Percentiles rank a stretch among this genome's conserved stretches.
Conservation (phyloP, 1,140 invertebrate genomes). For the Belonocnema kinseyi region DNA sequence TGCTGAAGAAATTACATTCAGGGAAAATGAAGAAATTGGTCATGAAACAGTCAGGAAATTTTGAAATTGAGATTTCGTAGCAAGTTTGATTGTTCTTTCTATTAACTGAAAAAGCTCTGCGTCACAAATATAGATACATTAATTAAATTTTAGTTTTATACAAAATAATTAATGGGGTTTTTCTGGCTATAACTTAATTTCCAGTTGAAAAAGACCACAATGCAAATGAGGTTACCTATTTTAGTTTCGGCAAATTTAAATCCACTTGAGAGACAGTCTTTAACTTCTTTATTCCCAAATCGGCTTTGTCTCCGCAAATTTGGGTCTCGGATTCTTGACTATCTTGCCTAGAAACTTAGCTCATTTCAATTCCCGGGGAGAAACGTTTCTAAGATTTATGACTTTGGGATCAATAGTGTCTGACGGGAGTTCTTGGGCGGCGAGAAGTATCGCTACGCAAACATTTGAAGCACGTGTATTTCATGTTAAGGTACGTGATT, state of each 20-base stretch:
- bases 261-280: slow-evolving; percentile 14
- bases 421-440: slow-evolving; percentile 41
- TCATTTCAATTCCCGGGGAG: slow-evolving; percentile 47
- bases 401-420: slow-evolving; percentile 44
- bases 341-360: slow-evolving; percentile 32
- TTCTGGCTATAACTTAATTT: neutral
- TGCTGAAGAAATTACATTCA: no score
- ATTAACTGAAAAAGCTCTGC: no score
- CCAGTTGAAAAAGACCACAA: neutral
- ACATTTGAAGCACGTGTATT: slow-evolving; percentile 48
- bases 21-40: no score
- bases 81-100: no score
- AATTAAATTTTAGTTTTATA: no score
- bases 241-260: slow-evolving; percentile 17
- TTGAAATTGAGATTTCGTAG: no score
- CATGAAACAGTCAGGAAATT: no score
- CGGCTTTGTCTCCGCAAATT: slow-evolving; percentile 24
- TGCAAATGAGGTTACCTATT: neutral
- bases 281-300: slow-evolving; percentile 16
- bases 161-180: no score
- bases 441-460: slow-evolving; percentile 51
- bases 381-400: slow-evolving; percentile 50
- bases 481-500: slow-evolving; percentile 34
- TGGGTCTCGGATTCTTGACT: slow-evolving; percentile 32
- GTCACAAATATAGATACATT: no score